Percentiles rank a stretch among this genome's conserved stretches.
Evolutionary conservation across 2,113 vertebrate species (phyloP).

Genomic region (Probosciger aterrimus): DNA sequence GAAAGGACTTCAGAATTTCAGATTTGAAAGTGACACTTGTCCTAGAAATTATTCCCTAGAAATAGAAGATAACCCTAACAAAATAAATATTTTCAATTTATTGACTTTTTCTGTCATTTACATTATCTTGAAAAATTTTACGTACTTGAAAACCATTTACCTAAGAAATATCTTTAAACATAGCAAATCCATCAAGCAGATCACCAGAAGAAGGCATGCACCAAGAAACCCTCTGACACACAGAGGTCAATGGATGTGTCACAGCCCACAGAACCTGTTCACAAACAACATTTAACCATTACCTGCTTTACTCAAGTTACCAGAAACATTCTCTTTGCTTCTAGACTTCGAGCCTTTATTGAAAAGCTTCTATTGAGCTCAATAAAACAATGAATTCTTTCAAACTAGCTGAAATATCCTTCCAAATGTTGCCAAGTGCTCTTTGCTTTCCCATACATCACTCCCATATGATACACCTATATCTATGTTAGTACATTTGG

Average conservation of each 20-base stretch:
- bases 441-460: neutral
- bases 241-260: neutral
- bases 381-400: neutral
- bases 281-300: neutral
- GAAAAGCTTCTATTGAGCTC: neutral
- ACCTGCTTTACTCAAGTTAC: neutral
- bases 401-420: neutral
- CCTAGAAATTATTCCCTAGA: neutral
- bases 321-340: neutral
- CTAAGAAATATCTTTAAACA: neutral
- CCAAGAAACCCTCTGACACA: neutral
- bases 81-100: neutral
- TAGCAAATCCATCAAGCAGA: neutral
- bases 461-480: rapidly evolving
- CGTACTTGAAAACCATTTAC: neutral
- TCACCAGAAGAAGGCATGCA: neutral
- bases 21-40: neutral
- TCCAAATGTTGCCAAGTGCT: neutral
- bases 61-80: neutral
- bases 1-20: neutral
- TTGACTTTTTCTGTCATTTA: neutral
- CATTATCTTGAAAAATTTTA: neutral
- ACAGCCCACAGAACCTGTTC: neutral
- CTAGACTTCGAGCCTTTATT: neutral
- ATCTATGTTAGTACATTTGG: neutral